Base-by-base conservation (phyloP, 2,113 vertebrate genomes). In the Pterocles orientalis region DNA sequence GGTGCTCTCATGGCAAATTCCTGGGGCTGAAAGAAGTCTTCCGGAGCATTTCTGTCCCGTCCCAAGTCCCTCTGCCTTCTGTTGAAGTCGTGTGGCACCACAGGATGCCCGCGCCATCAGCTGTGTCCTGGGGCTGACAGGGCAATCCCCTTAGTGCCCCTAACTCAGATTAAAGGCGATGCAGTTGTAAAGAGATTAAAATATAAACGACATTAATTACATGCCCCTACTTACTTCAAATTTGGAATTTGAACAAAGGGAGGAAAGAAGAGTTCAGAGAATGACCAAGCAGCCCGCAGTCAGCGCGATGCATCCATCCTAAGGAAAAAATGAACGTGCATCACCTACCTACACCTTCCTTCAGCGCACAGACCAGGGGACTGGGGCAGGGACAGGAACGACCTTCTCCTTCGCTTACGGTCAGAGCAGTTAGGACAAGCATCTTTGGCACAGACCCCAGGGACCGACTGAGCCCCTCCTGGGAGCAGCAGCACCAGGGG, bases 21-120 rank as follows among this genome's bases (percentile, higher is more conserved):
- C 36, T 33, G 33, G 24, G 14, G 29, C 57, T 21, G 43, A 54
- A 24, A 50, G 8, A n/a, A n/a, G 31, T 18, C 69, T 56, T 54
- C 34, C 54, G 33, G n/a, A 10, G 33, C 8, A 0, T 17, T 72
- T 57, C 34, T 62, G 21, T 31, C 8, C 5, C 7, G 14, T n/a
- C 29, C 6, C 4, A n/a, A 41, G 13, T 18, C 41, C 41, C n/a
- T 12, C 15, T 24, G 18, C 9, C 18, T 29, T 5, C 2, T 9
- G 8, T 0, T 53, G 43, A 56, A 4, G 6, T 0, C 2, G 50
- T 5, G 4, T 6, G 7, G 3, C 3, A 1, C 4, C 34, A 23
- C 56, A 7, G 1, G 3, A 21, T 11, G 14, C 54, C 16, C 23
- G 0, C 2, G 3, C n/a, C 28, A 53, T 71, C 31, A 90, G 54